Conservation (phyloP, 2,113 vertebrate species). For the Rutilus rutilus region DNA sequence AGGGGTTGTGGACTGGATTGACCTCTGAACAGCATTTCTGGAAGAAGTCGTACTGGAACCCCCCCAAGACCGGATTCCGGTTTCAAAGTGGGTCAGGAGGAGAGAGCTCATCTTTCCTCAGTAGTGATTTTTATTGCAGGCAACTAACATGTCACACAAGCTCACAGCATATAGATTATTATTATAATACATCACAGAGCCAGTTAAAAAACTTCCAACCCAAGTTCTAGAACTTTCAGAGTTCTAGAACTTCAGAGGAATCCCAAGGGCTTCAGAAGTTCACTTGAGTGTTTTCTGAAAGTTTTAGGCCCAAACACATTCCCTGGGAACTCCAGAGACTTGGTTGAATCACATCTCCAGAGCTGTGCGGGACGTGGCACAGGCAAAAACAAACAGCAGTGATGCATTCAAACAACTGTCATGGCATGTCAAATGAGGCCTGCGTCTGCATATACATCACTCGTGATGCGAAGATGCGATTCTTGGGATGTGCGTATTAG, state of each 20-base stretch:
- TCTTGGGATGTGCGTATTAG: conserved; percentile 2
- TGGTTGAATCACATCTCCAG: neutral
- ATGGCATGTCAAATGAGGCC: neutral
- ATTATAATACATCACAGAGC: neutral
- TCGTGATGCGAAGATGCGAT: neutral
- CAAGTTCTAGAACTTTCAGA: neutral
- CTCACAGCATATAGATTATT: conserved; percentile 36
- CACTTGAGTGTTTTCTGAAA: neutral
- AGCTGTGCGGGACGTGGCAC: neutral
- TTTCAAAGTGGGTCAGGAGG: conserved; percentile 25
- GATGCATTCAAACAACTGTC: neutral
- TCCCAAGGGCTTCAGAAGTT: neutral
- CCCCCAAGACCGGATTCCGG: neutral
- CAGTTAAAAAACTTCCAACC: neutral
- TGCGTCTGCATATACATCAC: neutral
- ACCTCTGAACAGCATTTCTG: conserved; percentile 15
- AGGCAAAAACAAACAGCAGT: conserved; percentile 9
- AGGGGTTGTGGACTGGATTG: neutral
- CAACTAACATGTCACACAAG: conserved; percentile 17
- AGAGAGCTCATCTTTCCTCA: conserved; percentile 58
- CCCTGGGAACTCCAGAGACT: neutral
- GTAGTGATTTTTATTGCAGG: neutral
- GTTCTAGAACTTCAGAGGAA: neutral
- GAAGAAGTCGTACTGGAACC: conserved; percentile 11
- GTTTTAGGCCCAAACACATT: neutral